Conservation (phyloP, 2,113 vertebrate species). For the Cyphomyrus plagiostoma region DNA sequence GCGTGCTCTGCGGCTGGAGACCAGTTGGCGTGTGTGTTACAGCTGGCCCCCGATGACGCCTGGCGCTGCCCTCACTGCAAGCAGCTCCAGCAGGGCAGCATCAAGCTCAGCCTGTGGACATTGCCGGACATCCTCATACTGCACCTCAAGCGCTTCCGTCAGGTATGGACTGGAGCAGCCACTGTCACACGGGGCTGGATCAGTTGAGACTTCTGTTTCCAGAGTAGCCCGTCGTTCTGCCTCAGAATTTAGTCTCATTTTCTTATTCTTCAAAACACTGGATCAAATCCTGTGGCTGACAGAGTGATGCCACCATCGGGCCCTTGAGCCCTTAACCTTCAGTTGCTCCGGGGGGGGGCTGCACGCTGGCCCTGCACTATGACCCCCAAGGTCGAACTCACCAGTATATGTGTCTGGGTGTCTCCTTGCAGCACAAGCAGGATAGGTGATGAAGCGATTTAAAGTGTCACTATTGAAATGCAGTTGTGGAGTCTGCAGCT, state of each 20-base stretch:
- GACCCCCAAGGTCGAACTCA: not conserved
- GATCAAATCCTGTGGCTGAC: not conserved
- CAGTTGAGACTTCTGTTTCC: not conserved
- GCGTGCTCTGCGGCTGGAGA: not conserved
- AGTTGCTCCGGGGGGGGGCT: not conserved
- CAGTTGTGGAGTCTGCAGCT: not conserved
- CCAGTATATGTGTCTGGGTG: not conserved
- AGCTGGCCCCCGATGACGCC: slow-evolving; percentile 94
- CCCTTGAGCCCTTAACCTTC: not conserved
- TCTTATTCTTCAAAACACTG: not conserved
- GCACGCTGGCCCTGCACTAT: not conserved
- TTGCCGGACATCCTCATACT: slow-evolving; percentile 91
- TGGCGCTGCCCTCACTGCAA: slow-evolving; percentile 97
- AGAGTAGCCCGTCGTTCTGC: not conserved
- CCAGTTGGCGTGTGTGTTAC: slow-evolving; percentile 4
- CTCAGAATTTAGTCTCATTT: not conserved
- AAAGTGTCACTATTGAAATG: not conserved
- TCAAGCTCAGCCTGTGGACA: slow-evolving; percentile 92
- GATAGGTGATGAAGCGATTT: not conserved
- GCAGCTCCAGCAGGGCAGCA: slow-evolving; percentile 94
- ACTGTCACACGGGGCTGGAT: not conserved
- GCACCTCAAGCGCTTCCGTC: slow-evolving; percentile 90
- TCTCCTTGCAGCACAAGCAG: not conserved
- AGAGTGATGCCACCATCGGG: not conserved
- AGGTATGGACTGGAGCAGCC: slow-evolving; percentile 57